phyloP scores from a whole-genome alignment of 1,140 invertebrate genomes.

The Procambarus clarkii region DNA sequence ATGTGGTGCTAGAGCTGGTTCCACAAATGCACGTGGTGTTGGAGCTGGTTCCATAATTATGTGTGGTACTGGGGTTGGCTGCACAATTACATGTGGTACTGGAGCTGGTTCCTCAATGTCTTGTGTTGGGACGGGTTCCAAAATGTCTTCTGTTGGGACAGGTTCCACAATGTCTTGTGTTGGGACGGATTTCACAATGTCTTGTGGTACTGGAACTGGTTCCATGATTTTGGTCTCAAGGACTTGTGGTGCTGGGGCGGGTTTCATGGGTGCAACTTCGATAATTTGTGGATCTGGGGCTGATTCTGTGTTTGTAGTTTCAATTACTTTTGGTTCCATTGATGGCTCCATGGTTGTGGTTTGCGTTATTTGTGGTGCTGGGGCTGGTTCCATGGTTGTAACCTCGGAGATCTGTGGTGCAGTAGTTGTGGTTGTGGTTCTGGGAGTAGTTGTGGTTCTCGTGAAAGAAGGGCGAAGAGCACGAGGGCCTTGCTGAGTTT shows the following conservation, averaged over 20 bases:
- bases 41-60: background rate
- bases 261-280: background rate
- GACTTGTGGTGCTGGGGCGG: background rate
- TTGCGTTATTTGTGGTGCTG: background rate
- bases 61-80: background rate
- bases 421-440: conserved; percentile 8
- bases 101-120: background rate
- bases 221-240: background rate
- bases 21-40: background rate
- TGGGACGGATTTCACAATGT: background rate
- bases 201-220: background rate
- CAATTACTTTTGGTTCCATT: background rate
- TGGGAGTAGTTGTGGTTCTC: background rate
- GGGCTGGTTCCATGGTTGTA: background rate
- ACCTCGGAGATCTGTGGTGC: background rate
- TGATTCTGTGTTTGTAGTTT: background rate
- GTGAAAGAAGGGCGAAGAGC: background rate
- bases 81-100: background rate
- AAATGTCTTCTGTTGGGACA: background rate
- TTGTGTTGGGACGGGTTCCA: background rate
- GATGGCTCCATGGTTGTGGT: background rate
- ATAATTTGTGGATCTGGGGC: background rate
- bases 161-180: background rate
- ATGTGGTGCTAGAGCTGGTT: background rate
- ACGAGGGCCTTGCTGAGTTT: background rate